These are phyloP conservation scores for Lonchura striata DNA, from an alignment of 2,113 vertebrate genomes.

Conservation along the genomic window DNA sequence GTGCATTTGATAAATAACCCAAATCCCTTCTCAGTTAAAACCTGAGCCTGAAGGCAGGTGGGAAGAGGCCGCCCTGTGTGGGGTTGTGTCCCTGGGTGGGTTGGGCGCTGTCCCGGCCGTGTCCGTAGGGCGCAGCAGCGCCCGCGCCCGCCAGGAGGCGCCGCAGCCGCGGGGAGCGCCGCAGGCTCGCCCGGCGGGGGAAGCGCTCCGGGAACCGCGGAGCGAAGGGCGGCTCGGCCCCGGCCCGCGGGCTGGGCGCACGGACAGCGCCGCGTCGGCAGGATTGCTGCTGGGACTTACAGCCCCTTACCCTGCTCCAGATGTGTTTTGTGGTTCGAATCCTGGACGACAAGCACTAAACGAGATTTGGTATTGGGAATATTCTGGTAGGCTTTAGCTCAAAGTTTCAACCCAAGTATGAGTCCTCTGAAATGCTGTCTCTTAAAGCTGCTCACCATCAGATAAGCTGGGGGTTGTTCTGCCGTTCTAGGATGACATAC, in stretches of 20 bases:
- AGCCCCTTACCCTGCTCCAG: neutral
- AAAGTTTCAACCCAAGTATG: neutral
- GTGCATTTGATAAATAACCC: neutral
- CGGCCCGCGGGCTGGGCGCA: neutral
- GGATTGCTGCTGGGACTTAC: neutral
- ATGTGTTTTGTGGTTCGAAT: neutral
- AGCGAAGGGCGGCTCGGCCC: neutral
- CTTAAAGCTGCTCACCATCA: neutral
- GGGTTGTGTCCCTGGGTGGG: accelerated
- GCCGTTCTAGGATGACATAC: neutral
- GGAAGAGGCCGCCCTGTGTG: neutral
- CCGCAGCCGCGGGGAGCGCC: neutral
- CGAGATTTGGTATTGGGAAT: neutral
- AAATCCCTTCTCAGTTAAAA: neutral
- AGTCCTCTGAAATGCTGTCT: neutral
- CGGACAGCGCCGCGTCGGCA: neutral
- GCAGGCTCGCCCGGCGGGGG: neutral
- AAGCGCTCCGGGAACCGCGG: neutral
- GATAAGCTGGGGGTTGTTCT: neutral
- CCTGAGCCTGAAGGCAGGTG: accelerated
- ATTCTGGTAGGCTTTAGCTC: neutral
- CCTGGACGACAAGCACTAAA: neutral
- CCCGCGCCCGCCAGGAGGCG: neutral
- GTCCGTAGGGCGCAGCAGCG: neutral
- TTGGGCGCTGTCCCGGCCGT: too few species aligned